A percentile compares a stretch with the other conserved stretches of the same genome.
These are phyloP conservation scores for Dolichotis patagonum DNA, from an alignment of 2,113 vertebrate species.

Conservation along the genomic window DNA sequence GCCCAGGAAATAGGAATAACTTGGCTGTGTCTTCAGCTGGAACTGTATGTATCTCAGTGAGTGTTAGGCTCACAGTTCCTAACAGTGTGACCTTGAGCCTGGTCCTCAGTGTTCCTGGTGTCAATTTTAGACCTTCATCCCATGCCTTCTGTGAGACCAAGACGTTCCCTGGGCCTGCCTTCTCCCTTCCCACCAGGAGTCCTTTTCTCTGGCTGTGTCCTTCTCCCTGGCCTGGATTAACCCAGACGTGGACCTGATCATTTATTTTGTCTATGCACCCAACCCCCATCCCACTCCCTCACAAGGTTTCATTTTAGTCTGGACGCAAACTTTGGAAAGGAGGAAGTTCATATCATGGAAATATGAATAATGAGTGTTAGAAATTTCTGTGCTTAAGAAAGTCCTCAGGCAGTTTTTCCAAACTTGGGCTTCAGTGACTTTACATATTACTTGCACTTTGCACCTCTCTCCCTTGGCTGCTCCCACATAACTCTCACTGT, in stretches of 20 bases:
- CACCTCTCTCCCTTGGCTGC: background rate
- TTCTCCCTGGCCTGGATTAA: background rate
- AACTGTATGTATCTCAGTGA: background rate
- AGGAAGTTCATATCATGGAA: background rate
- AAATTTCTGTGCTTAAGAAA: constrained; percentile 6
- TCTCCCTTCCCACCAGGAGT: background rate
- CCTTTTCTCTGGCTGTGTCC: background rate
- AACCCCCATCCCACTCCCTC: background rate
- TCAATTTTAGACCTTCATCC: background rate
- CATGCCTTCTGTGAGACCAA: background rate
- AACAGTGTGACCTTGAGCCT: background rate
- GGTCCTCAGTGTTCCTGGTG: background rate
- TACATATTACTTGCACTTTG: background rate
- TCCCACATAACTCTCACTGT: background rate
- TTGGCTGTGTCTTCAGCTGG: background rate
- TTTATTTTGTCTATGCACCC: background rate
- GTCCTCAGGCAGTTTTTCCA: background rate
- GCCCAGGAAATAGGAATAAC: background rate
- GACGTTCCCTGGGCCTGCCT: background rate
- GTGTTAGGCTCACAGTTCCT: too few species aligned
- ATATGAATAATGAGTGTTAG: background rate
- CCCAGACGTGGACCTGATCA: background rate
- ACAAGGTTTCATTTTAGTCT: background rate
- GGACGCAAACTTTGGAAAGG: background rate
- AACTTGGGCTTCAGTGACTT: background rate